Evolutionary conservation across 2,797 vertebrate species (phyloP).

Genomic region (Onychomys arenicola): DNA sequence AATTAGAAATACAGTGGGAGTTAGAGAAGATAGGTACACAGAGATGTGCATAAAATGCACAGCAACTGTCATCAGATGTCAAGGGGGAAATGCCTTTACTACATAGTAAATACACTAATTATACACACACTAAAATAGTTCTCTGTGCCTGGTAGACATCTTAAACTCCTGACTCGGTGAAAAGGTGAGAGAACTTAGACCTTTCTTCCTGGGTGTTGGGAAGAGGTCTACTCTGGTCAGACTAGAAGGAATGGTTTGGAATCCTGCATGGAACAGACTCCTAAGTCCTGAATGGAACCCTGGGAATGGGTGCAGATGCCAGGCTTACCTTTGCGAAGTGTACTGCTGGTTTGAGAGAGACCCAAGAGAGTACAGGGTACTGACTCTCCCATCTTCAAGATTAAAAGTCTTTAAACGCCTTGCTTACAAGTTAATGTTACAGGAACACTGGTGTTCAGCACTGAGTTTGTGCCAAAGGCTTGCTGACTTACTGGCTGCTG

Average conservation of each 20-base stretch:
- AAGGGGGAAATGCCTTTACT: not conserved
- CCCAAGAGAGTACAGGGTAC: not conserved
- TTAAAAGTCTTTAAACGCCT: not conserved
- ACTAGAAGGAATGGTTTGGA: not conserved
- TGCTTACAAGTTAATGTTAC: not conserved
- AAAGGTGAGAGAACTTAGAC: not conserved
- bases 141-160: not conserved
- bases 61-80: not conserved
- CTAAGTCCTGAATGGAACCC: not conserved
- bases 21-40: not conserved
- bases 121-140: not conserved
- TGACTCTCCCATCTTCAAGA: conserved; percentile 1
- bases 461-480: not conserved
- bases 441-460: not conserved
- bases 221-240: not conserved
- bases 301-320: too few relatives aligned
- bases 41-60: not conserved
- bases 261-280: not conserved
- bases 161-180: not conserved
- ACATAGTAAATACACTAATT: not conserved
- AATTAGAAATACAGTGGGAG: not conserved
- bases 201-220: not conserved
- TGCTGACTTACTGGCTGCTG: not conserved
- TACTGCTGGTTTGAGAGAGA: not conserved
- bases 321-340: not conserved